Conservation (phyloP, 2,797 vertebrate genomes). For the Fistularia commersonii region DNA sequence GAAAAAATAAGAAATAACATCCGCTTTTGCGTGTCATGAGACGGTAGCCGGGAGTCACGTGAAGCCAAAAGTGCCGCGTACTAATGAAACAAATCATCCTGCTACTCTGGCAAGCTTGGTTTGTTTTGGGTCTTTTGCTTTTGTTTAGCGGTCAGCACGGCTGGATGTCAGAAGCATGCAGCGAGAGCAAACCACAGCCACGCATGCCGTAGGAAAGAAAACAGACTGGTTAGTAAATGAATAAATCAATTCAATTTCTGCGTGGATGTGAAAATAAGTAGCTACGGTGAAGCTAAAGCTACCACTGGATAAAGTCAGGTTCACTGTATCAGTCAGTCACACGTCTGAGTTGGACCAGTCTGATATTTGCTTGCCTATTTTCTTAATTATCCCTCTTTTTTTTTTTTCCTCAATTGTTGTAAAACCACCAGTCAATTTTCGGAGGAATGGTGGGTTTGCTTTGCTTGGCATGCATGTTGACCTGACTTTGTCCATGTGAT, state of each 20-base stretch:
- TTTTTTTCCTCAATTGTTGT: neutral
- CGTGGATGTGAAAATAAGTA: no score
- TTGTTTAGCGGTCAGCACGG: conserved; percentile 12
- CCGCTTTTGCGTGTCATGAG: no score
- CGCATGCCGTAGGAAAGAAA: conserved; percentile 51
- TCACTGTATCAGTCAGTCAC: neutral
- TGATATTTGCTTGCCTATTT: neutral
- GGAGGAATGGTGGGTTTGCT: conserved; percentile 33
- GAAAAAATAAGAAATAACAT: no score
- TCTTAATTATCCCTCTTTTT: neutral
- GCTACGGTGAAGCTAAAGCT: no score
- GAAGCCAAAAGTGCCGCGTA: neutral
- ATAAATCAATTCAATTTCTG: no score
- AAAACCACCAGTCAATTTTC: no score
- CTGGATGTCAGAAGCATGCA: conserved; percentile 59
- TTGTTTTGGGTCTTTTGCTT: conserved; percentile 5
- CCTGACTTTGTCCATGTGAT: conserved; percentile 59
- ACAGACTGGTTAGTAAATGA: conserved; percentile 10
- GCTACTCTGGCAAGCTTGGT: conserved; percentile 57
- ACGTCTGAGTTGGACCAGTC: neutral
- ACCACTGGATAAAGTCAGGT: conserved; percentile 54
- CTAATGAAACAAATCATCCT: conserved; percentile 3
- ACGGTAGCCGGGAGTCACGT: no score
- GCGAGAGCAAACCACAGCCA: conserved; percentile 50
- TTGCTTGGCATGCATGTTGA: conserved; percentile 27